Evolutionary conservation across 2,888 invertebrate species (phyloP).

Genomic region (Acronicta psi): DNA sequence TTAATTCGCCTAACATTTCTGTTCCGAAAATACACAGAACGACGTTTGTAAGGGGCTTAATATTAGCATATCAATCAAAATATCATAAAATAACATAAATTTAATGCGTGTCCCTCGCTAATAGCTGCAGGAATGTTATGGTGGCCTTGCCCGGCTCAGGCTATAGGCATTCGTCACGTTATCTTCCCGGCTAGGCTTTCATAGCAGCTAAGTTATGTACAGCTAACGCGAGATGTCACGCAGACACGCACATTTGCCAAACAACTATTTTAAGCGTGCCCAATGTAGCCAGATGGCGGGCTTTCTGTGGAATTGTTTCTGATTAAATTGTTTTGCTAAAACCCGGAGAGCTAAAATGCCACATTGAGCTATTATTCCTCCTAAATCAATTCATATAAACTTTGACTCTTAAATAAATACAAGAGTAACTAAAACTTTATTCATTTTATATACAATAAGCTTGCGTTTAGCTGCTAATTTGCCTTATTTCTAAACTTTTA

Average conservation of each 20-base stretch:
- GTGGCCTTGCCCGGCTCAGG: conserved; percentile 55
- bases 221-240: conserved; percentile 63
- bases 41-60: conserved; percentile 27
- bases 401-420: too few species aligned
- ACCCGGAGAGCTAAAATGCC: neutral
- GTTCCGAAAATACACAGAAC: conserved; percentile 26
- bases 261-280: conserved; percentile 56
- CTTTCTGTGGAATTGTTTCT: conserved; percentile 31
- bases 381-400: too few species aligned
- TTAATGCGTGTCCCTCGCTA: conserved; percentile 52
- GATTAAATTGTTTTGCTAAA: conserved; percentile 15
- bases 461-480: too few species aligned
- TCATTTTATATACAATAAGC: too few species aligned
- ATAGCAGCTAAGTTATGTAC: conserved; percentile 59
- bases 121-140: conserved; percentile 46
- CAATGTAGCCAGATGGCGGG: conserved; percentile 38
- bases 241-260: conserved; percentile 67
- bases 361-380: too few species aligned
- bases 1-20: conserved; percentile 32
- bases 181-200: conserved; percentile 62
- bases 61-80: conserved; percentile 52
- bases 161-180: conserved; percentile 70
- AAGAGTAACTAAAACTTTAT: too few species aligned
- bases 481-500: too few species aligned
- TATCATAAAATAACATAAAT: conserved; percentile 49